Evolutionary conservation across 2,113 vertebrate species (phyloP), one percentile per base, ranked within the genome.

Genomic region (Nothocercus julius): DNA sequence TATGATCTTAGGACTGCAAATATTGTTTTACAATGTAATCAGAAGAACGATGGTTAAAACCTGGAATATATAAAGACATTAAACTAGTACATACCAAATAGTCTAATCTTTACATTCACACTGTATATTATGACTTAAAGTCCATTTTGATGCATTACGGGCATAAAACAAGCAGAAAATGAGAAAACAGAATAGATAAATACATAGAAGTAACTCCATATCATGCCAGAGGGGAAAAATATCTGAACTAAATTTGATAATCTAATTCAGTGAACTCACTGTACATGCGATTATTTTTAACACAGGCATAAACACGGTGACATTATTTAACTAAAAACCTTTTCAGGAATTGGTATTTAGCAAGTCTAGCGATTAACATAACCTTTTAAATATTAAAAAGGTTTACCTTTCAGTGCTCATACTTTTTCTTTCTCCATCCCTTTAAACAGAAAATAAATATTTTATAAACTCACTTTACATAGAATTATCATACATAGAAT

Each of bases 341-440:
- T 75, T 13, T 81, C 2, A 16, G 28, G 38, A 63, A 9, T 44
- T 58, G 17, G 27, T 30, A 54, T 63, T 70, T 75, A 68, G 24
- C 40, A 74, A 6, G 34, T 49, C 36, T 72, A 87, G 68, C 18
- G 16, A 32, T 44, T 62, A 54, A 34, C 34, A 12, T 20, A 42
- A 18, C 21, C 67, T 42, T 53, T 53, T 74, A 13, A 93, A 4
- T 69, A 82, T 73, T 69, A 91, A 87, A 61, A 74, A 90, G 59
- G 72, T 77, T 86, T 98, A 99, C 99, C 99, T 99, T 96, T 99
- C 99, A 87, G 98, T 99, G 93, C 99, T 99, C 98, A 99, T 99
- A 96, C 99, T 99, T 98, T 99, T 99, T 95, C 99, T 99, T 97
- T 99, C 99, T 91, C 98, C 98, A 81, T 99, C 98, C 95, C 99